Evolutionary conservation across 35 echinoderm and acorn worm species (phyloP), one percentile per base, ranked within the genome.

Genomic region (Stichopus chloronotus): DNA sequence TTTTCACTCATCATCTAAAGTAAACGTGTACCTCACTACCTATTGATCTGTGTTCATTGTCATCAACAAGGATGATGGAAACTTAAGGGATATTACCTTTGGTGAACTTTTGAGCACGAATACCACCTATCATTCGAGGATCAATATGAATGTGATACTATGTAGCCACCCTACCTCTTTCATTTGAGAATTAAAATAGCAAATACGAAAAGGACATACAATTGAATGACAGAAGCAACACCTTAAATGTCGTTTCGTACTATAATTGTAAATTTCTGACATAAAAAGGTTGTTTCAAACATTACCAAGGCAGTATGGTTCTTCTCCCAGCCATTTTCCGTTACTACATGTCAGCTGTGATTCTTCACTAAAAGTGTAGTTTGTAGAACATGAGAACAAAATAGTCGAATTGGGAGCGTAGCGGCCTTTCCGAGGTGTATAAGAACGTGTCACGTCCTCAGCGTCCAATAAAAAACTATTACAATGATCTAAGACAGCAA

Each of bases 301-400:
- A 53, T n/a, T 85, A 85, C 82, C 14, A 19, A 58, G 16, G 7
- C 82, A 85, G 17, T n/a, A 53, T 85, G 82, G 82, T 22, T 58
- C 55, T 20, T 57, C 4, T 55, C 57, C 52, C 5, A 16, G 4
- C 82, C 82, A 85, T 58, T 17, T 8, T 58, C 82, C 82, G 19
- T 85, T 59, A 16, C 24, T 1, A 16, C 82, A 85, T 20, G 11
- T 85, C 55, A 85, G 17, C 9, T 13, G 9, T 7, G 16, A 5
- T 6, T 20, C 17, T 6, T 56, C 82, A 19, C n/a, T n/a, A 10
- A 85, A 3, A 17, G 22, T n/a, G 58, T 23, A 85, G 4, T 85
- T 85, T 17, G 55, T 17, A 7, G 10, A 55, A 55, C 82, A 85
- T 19, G 55, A 85, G 17, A 85, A 23, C 6, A 6, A 19, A 9